phyloP scores from a whole-genome alignment of 2,888 invertebrate genomes.

The Phengaris alcon region DNA sequence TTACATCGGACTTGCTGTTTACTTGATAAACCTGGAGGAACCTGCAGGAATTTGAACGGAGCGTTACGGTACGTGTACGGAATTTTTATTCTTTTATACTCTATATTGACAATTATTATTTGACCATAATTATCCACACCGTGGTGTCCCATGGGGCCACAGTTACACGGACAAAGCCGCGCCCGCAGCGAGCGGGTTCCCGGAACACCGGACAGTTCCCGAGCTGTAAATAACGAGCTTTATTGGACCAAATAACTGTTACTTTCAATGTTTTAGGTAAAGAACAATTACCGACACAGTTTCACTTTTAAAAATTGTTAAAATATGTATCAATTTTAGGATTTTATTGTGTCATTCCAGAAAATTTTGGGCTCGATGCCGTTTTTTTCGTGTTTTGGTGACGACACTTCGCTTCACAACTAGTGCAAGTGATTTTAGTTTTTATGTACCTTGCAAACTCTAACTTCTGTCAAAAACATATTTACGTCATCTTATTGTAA shows the following conservation, averaged over 20 bases:
- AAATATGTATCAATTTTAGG: conserved; percentile 1
- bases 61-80: no score
- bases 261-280: background rate
- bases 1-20: no score
- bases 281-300: background rate
- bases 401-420: background rate
- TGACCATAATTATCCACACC: background rate
- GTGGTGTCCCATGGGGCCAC: background rate
- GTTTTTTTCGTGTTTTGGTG: background rate
- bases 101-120: background rate
- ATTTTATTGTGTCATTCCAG: background rate
- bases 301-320: conserved; percentile 1
- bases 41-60: no score
- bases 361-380: background rate
- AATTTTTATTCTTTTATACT: no score
- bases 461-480: no score
- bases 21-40: no score
- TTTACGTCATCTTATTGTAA: no score
- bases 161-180: conserved; percentile 3
- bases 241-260: conserved; percentile 7
- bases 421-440: conserved; percentile 12
- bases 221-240: background rate
- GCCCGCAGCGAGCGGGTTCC: background rate
- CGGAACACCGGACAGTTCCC: conserved; percentile 4
- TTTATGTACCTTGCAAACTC: background rate